These are phyloP conservation scores for Clarias batrachus DNA, from an alignment of 2,113 vertebrate species.

Conservation along the genomic window DNA sequence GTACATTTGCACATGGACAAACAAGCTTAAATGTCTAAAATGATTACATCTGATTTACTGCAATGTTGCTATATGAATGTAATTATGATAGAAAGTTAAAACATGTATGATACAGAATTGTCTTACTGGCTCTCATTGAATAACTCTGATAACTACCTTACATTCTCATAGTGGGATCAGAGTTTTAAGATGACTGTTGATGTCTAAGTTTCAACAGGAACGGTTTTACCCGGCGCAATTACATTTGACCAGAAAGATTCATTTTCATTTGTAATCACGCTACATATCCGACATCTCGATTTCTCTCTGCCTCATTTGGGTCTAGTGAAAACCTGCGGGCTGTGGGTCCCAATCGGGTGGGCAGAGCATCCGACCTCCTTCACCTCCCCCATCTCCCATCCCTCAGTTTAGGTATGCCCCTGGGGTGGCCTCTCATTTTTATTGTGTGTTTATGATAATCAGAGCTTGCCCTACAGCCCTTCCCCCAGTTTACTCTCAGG, in stretches of 20 bases:
- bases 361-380: background rate
- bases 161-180: background rate
- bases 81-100: no score
- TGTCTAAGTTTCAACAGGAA: background rate
- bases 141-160: no score
- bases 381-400: conserved; percentile 21
- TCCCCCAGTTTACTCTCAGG: conserved; percentile 68
- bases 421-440: conserved; percentile 62
- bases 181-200: background rate
- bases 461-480: conserved; percentile 70
- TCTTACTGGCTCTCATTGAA: background rate
- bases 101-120: background rate
- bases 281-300: background rate
- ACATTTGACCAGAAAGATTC: background rate
- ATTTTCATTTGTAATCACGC: background rate
- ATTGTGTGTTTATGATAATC: conserved; percentile 80
- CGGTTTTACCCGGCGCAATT: background rate
- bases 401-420: conserved; percentile 18
- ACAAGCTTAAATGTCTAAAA: background rate
- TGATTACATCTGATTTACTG: background rate
- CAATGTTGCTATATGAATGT: no score
- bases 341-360: background rate
- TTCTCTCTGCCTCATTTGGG: background rate
- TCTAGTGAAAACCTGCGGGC: background rate
- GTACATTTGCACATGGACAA: background rate